Conservation (phyloP, 2,888 invertebrate species). For the Uropetala carovei region DNA sequence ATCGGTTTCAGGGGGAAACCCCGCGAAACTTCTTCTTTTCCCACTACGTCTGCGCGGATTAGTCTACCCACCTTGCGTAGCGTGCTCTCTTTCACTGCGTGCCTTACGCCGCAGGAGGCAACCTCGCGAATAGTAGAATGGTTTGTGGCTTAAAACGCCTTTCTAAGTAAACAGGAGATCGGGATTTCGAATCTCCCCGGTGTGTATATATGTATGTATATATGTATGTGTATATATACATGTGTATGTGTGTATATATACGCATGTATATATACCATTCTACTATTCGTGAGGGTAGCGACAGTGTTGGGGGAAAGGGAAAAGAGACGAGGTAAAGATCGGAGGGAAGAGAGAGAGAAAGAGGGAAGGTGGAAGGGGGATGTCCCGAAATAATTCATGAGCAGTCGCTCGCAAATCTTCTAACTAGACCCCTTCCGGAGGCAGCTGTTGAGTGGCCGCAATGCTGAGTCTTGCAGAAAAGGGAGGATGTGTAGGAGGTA, state of each 20-base stretch:
- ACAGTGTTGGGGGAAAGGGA: not conserved
- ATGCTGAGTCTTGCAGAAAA: slow-evolving; percentile 3
- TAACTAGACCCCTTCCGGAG: slow-evolving; percentile 39
- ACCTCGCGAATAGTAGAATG: no score
- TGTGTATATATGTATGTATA: no score
- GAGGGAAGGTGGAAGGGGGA: not conserved
- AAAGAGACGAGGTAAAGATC: not conserved
- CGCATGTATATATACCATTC: not conserved
- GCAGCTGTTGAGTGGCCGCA: slow-evolving; percentile 39
- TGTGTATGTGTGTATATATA: not conserved
- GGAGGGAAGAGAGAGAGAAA: not conserved
- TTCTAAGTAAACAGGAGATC: no score
- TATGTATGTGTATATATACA: not conserved
- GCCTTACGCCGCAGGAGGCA: not conserved
- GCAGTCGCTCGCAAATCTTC: slow-evolving; percentile 43
- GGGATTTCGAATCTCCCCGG: no score
- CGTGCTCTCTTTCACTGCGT: no score
- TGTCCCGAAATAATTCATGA: slow-evolving; percentile 52
- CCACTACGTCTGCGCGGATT: not conserved
- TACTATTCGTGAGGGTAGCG: not conserved
- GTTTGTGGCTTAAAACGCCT: no score
- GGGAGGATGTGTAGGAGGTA: not conserved
- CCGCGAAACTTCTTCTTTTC: not conserved
- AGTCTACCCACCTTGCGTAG: slow-evolving; percentile 23
- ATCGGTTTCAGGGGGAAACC: slow-evolving; percentile 48